These are phyloP conservation scores for Dorcus hopei DNA, from an alignment of 2,888 invertebrate species.

Conservation along the genomic window DNA sequence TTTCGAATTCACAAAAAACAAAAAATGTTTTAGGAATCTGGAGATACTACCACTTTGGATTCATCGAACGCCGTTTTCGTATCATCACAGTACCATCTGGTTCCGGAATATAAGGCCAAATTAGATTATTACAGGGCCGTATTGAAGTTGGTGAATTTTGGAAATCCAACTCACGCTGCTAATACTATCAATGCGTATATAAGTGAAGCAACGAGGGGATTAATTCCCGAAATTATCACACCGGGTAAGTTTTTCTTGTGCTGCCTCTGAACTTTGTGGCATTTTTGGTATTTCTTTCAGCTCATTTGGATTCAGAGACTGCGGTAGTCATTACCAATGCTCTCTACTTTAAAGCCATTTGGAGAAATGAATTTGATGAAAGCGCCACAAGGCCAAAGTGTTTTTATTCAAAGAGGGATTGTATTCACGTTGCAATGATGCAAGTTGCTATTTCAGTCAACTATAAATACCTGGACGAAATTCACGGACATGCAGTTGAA, in stretches of 20 bases:
- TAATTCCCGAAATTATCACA: conserved; percentile 55
- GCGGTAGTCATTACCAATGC: conserved; percentile 72
- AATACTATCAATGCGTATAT: conserved; percentile 62
- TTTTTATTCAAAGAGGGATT: conserved; percentile 62
- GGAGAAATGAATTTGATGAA: conserved; percentile 65
- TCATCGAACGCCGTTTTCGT: conserved; percentile 54
- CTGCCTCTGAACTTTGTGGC: neutral
- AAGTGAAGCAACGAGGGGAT: conserved; percentile 53
- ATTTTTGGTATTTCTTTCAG: conserved; percentile 44
- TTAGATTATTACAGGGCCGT: conserved; percentile 55
- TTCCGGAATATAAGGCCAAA: conserved; percentile 49
- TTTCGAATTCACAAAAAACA: too few species aligned
- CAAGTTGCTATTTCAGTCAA: too few species aligned
- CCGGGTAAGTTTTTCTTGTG: conserved; percentile 47
- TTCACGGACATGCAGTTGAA: conserved; percentile 56
- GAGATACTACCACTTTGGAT: conserved; percentile 34
- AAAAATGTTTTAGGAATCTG: neutral
- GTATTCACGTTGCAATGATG: conserved; percentile 67
- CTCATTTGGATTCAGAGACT: conserved; percentile 51
- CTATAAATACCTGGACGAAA: too few species aligned
- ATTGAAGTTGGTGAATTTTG: conserved; percentile 54
- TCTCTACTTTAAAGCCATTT: conserved; percentile 75
- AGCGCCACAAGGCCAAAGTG: conserved; percentile 54
- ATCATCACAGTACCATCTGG: conserved; percentile 47
- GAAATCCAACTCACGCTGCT: conserved; percentile 46